Evolutionary conservation across 2,888 invertebrate genomes (phyloP).

Genomic region (Ephialtes manifestator): DNA sequence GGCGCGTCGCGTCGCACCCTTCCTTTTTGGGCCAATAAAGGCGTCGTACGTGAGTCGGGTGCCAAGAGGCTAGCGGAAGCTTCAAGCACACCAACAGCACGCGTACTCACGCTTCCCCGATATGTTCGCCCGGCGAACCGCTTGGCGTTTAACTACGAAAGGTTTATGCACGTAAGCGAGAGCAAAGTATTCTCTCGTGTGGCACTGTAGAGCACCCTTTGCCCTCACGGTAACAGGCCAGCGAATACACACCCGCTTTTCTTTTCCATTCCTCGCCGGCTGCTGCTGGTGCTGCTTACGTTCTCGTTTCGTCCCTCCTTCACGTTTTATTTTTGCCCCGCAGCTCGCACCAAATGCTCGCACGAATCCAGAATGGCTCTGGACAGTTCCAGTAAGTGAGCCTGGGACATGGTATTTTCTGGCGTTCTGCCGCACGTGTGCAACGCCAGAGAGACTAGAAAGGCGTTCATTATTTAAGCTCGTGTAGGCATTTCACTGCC

Average conservation of each 20-base stretch:
- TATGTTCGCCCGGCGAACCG: conserved; percentile 66
- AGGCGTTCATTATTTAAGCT: conserved; percentile 36
- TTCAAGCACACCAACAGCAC: conserved; percentile 19
- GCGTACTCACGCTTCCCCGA: conserved; percentile 70
- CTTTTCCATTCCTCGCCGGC: conserved; percentile 49
- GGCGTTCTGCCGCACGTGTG: not conserved
- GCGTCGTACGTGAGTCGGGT: conserved; percentile 74
- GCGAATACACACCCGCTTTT: conserved; percentile 45
- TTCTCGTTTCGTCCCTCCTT: conserved; percentile 14
- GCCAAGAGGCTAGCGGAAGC: conserved; percentile 59
- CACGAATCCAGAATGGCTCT: conserved; percentile 39
- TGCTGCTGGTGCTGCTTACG: conserved; percentile 13
- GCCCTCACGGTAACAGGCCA: conserved; percentile 40
- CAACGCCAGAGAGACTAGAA: conserved; percentile 11
- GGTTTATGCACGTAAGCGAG: conserved; percentile 38
- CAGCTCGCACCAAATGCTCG: conserved; percentile 37
- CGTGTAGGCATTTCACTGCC: not conserved
- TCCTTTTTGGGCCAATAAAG: conserved; percentile 77
- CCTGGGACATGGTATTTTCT: conserved; percentile 30
- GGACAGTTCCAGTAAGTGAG: conserved; percentile 48
- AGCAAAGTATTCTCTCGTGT: conserved; percentile 17
- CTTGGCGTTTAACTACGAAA: conserved; percentile 37
- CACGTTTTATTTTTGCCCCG: conserved; percentile 43
- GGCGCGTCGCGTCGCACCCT: conserved; percentile 58
- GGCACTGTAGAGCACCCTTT: conserved; percentile 27